Evolutionary conservation across 2,113 vertebrate genomes (phyloP), one percentile per base, ranked within the genome.

Genomic region (Ramphastos sulfuratus): DNA sequence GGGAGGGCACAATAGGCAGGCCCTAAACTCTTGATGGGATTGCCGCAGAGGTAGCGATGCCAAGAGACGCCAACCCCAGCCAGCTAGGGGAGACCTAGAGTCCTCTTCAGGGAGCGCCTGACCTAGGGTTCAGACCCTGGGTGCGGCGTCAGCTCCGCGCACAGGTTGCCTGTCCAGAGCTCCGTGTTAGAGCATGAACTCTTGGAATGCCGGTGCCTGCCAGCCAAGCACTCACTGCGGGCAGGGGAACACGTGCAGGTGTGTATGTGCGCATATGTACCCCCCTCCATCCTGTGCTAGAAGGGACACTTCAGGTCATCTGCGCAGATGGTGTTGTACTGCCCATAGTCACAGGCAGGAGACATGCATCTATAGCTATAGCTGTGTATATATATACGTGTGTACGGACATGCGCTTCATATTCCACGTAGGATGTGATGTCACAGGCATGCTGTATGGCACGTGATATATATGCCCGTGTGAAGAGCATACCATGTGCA

Each of bases 1-100:
- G 98, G 97, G 97, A 94, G 94, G 97, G 98, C 97, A 96, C 86
- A 77, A 10, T 74, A 98, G 97, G 42, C 93, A 97, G 97, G 94
- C 79, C 87, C 82, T 82, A 58, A 78, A 95, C 79, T 85, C 95
- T 67, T 66, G 39, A 85, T 52, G 65, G 37, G 65, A 80, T 93
- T 48, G n/a, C 88, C 94, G 93, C 92, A 91, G 42, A 93, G 81
- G 60, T 85, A 96, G 97, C 66, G 54, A 58, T 73, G 20, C 9
- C 13, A 46, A 87, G 48, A 74, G 33, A 60, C 61, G 54, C 85
- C 44, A 50, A 63, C 59, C 39, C 25, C 61, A 56, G 61, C 30
- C 86, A 86, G 58, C 44, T 58, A 96, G 92, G 70, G 30, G 11
- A 54, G 52, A 52, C 16, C 39, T 39, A 9, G 48, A 87, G 33